Conservation (phyloP, 2,888 invertebrate species). For the Dysmachus trigonus region DNA sequence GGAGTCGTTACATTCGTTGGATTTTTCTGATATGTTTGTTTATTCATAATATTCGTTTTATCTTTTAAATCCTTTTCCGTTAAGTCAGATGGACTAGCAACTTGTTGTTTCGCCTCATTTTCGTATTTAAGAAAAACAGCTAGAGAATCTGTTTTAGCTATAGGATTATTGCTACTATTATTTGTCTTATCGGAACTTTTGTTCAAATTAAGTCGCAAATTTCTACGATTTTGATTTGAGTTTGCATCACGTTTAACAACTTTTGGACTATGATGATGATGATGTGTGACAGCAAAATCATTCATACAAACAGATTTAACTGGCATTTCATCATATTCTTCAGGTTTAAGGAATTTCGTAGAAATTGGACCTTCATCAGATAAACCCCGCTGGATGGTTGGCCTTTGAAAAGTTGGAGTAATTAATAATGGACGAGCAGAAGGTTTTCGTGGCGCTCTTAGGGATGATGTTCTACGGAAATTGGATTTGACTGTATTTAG, state of each 20-base stretch:
- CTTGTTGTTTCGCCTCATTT: slow-evolving; percentile 54
- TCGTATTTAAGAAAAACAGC: slow-evolving; percentile 64
- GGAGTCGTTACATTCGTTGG: slow-evolving; percentile 48
- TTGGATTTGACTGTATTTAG: slow-evolving; percentile 54
- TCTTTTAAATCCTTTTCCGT: slow-evolving; percentile 61
- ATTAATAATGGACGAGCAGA: slow-evolving; percentile 54
- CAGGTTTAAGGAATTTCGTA: slow-evolving; percentile 62
- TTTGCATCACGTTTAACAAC: slow-evolving; percentile 48
- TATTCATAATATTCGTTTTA: slow-evolving; percentile 62
- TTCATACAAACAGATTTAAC: slow-evolving; percentile 63
- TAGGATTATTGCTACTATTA: background rate
- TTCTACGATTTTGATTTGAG: slow-evolving; percentile 49
- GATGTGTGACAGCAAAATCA: slow-evolving; percentile 55
- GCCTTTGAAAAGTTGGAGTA: slow-evolving; percentile 53
- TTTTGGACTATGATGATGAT: slow-evolving; percentile 36
- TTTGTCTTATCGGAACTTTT: slow-evolving; percentile 4
- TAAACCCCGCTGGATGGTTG: slow-evolving; percentile 63
- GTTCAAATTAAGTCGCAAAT: slow-evolving; percentile 49
- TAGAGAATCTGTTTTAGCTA: slow-evolving; percentile 62
- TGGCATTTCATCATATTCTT: slow-evolving; percentile 64
- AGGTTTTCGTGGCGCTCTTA: slow-evolving; percentile 60
- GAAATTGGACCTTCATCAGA: slow-evolving; percentile 65
- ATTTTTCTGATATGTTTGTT: slow-evolving; percentile 62
- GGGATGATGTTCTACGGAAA: slow-evolving; percentile 62
- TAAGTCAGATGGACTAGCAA: slow-evolving; percentile 30